Evolutionary conservation across 2,797 vertebrate genomes (phyloP).

Genomic region (Mus caroli): DNA sequence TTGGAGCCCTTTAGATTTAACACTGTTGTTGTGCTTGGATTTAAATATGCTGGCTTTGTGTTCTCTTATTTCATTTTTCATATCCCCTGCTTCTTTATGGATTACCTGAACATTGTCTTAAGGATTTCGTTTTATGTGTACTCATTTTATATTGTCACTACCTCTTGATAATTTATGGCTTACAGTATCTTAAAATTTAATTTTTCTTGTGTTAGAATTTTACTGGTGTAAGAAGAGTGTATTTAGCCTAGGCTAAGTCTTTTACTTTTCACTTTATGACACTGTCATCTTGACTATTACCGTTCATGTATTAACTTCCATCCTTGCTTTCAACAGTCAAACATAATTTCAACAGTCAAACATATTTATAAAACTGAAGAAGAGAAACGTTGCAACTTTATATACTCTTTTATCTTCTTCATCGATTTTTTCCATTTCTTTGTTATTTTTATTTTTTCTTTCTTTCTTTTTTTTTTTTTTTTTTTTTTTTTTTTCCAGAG

Average conservation of each 20-base stretch:
- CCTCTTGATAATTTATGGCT: background rate
- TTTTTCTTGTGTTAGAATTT: background rate
- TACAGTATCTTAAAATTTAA: background rate
- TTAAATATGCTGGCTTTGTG: background rate
- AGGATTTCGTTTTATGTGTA: background rate
- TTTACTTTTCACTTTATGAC: background rate
- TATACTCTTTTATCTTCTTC: background rate
- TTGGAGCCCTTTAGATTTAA: background rate
- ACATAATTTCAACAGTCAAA: conserved; percentile 10
- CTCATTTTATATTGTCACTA: background rate
- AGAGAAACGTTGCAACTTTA: background rate
- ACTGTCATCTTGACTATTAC: background rate
- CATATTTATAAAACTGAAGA: background rate
- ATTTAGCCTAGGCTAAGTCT: background rate
- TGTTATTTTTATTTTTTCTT: background rate
- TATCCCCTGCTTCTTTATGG: background rate
- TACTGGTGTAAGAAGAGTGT: background rate
- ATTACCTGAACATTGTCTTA: background rate
- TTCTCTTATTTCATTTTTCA: background rate
- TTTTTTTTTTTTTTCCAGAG: too few species aligned
- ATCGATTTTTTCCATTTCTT: background rate
- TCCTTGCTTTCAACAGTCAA: background rate
- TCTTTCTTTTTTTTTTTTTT: too few species aligned
- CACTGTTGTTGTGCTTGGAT: background rate
- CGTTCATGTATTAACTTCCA: background rate